Conservation (phyloP, 2,888 invertebrate genomes). For the Synergus itoensis region DNA sequence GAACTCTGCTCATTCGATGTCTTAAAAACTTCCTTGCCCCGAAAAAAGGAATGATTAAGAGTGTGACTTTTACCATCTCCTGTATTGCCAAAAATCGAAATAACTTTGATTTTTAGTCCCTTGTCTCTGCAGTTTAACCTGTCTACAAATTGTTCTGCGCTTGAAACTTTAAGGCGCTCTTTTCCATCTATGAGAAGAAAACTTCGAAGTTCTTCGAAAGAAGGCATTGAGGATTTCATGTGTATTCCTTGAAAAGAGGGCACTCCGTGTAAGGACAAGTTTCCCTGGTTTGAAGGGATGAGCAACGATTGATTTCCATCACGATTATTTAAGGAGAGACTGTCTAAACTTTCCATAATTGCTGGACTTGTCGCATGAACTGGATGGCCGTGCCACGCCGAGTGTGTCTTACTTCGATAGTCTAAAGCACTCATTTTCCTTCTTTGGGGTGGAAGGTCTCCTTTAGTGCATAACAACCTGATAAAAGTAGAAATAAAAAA, state of each 20-base stretch:
- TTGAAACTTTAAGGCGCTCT: slow-evolving; percentile 81
- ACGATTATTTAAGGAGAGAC: slow-evolving; percentile 54
- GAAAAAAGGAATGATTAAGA: slow-evolving; percentile 84
- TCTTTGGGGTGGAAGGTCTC: background rate
- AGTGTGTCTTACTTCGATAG: slow-evolving; percentile 44
- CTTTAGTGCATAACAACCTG: slow-evolving; percentile 1
- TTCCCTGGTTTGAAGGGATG: slow-evolving; percentile 45
- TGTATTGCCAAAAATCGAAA: slow-evolving; percentile 91
- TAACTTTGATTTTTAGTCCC: slow-evolving; percentile 84
- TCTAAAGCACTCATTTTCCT: slow-evolving; percentile 33
- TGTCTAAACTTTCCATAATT: slow-evolving; percentile 74
- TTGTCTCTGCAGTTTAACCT: slow-evolving; percentile 78
- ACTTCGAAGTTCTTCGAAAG: slow-evolving; percentile 69
- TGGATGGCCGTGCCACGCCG: slow-evolving; percentile 55
- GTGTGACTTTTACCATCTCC: slow-evolving; percentile 91
- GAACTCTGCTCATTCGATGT: slow-evolving; percentile 85
- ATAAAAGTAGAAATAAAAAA: slow-evolving; percentile 4
- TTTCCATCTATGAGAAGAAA: slow-evolving; percentile 83
- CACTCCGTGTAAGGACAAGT: slow-evolving; percentile 57
- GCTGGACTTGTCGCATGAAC: slow-evolving; percentile 66
- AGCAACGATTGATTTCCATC: slow-evolving; percentile 47
- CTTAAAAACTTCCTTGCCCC: slow-evolving; percentile 81
- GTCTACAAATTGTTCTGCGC: slow-evolving; percentile 80
- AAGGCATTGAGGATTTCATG: slow-evolving; percentile 1
- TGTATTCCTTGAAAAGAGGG: slow-evolving; percentile 44